A percentile compares a stretch with the other conserved stretches of the same genome.
These are phyloP conservation scores for Phymatocera aterrima DNA, from an alignment of 2,888 invertebrate species.

Conservation along the genomic window DNA sequence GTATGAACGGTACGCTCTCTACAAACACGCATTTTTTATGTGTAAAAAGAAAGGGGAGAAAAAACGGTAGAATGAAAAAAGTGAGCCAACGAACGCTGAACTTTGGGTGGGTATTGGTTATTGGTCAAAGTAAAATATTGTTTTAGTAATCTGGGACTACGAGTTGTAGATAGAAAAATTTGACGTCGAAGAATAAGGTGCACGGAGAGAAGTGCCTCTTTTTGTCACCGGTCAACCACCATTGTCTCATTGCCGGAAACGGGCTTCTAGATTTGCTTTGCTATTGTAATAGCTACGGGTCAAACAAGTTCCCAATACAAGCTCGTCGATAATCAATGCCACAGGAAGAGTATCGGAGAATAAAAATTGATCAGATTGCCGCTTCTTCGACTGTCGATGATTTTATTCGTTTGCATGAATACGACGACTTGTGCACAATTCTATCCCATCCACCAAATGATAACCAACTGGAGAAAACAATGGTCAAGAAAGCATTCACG, in stretches of 20 bases:
- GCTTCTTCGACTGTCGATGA: neutral
- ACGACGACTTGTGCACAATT: neutral
- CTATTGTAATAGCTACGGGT: neutral
- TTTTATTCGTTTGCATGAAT: neutral
- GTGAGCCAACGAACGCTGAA: neutral
- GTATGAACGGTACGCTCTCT: conserved; percentile 2
- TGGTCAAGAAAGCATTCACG: no score
- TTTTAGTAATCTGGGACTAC: conserved; percentile 12
- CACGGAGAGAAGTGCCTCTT: neutral
- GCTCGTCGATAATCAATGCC: conserved; percentile 1
- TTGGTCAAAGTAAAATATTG: conserved; percentile 41
- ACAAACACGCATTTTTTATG: neutral
- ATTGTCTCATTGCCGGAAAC: conserved; percentile 22
- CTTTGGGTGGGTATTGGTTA: conserved; percentile 24
- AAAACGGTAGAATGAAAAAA: neutral
- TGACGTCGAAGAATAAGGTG: conserved; percentile 8
- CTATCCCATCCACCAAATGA: no score
- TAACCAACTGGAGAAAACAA: neutral
- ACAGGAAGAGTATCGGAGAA: neutral
- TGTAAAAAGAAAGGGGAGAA: neutral
- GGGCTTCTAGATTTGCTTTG: conserved; percentile 8
- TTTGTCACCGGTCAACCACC: neutral
- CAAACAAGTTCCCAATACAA: neutral
- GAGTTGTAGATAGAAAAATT: conserved; percentile 33
- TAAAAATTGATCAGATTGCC: neutral